These are phyloP conservation scores for Pelmatolapia mariae DNA, from an alignment of 2,113 vertebrate species.

Conservation along the genomic window DNA sequence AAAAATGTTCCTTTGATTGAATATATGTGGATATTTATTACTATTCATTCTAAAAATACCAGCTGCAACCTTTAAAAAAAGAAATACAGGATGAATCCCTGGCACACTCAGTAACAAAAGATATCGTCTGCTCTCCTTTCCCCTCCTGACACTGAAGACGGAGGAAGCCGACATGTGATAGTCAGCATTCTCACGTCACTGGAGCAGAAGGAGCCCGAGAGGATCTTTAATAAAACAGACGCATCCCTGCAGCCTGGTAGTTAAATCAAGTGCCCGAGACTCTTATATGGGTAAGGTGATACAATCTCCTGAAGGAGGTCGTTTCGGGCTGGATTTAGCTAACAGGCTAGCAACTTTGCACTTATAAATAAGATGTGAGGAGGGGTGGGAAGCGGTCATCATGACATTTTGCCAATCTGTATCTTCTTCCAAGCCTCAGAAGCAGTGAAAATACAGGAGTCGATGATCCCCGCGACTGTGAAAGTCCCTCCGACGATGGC, in stretches of 20 bases:
- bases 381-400: conserved; percentile 30
- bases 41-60: not conserved
- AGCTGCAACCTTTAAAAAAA: not conserved
- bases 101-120: conserved; percentile 25
- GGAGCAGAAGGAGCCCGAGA: conserved; percentile 12
- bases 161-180: conserved; percentile 34
- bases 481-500: conserved; percentile 97
- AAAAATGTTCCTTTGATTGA: not conserved
- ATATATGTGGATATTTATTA: not conserved
- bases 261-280: conserved; percentile 24
- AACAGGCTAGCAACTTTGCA: conserved; percentile 39
- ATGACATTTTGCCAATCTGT: conserved; percentile 94
- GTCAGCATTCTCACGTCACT: conserved; percentile 9
- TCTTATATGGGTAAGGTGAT: not conserved
- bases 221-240: conserved; percentile 31
- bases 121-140: not conserved
- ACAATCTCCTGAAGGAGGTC: conserved; percentile 9
- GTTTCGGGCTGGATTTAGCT: conserved; percentile 41
- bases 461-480: conserved; percentile 96
- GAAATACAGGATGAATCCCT: not conserved
- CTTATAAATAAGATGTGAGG: conserved; percentile 42
- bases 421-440: conserved; percentile 99
- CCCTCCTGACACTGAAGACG: conserved; percentile 1
- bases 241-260: conserved; percentile 34
- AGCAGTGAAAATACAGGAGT: conserved; percentile 98